Evolutionary conservation across 2,113 vertebrate genomes (phyloP).

Genomic region (Dromas ardeola): DNA sequence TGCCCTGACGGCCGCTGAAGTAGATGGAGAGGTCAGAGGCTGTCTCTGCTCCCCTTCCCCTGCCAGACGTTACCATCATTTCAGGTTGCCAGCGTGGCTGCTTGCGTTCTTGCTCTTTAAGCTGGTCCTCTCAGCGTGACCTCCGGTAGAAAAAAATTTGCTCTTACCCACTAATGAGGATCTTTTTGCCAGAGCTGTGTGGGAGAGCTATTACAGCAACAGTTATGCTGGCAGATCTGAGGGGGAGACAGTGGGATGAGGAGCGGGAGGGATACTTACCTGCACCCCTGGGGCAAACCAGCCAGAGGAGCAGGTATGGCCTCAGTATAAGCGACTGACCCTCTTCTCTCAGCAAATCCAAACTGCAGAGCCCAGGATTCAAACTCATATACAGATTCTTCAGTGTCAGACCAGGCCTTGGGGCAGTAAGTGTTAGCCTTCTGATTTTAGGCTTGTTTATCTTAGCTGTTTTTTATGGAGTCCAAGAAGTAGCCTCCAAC

Average conservation of each 20-base stretch:
- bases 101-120: not conserved
- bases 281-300: not conserved
- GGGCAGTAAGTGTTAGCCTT: not conserved
- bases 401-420: not conserved
- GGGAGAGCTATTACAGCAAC: not conserved
- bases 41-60: not conserved
- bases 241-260: not conserved
- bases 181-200: not conserved
- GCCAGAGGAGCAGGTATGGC: not conserved
- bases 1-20: not conserved
- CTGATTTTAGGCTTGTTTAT: not conserved
- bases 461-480: not conserved
- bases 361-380: not conserved
- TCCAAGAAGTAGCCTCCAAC: not conserved
- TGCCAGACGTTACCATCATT: not conserved
- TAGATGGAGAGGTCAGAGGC: not conserved
- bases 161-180: not conserved
- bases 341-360: not conserved
- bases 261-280: not conserved
- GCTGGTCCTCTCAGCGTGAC: not conserved
- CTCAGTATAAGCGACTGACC: accelerated
- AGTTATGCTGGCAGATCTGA: not conserved
- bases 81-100: accelerated
- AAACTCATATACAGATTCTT: not conserved
- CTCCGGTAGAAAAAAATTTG: not conserved